Base-by-base conservation (phyloP, 2,113 vertebrate species). In the Actenoides hombroni region DNA sequence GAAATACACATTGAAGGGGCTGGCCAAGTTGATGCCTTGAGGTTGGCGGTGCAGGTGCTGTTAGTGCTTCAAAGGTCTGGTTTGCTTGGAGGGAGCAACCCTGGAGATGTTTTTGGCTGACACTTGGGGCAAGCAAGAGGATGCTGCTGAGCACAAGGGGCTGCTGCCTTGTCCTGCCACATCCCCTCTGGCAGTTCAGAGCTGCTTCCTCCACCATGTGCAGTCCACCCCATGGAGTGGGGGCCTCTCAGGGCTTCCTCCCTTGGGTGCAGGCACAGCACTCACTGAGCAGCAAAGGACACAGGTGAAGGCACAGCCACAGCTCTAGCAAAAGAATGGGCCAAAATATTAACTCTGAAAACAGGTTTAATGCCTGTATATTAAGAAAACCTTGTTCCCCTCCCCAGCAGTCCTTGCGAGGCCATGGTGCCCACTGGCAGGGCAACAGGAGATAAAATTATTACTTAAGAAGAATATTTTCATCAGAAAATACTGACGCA, bases 11-110 rank as follows among this genome's bases (percentile, higher is more conserved):
- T 31, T 39, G 63, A 35, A 76, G 23, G 8, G 15, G 31, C 1
- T 57, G 69, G 48, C 49, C 83, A 56, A 23, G 31, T 40, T 26
- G 64, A 28, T 13, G 39, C 25, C 63, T 70, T 7, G n/a, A 51
- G 57, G 57, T 1, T 37, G 57, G 49, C 0, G 1, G 25, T 28
- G 53, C 57, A 3, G 5, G 37, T 8, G 44, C 18, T 7, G 3
- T 10, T 7, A 40, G 35, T 7, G 33, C 57, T 59, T 16, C 14
- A 31, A 10, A 31, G 14, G 20, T 19, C 33, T 46, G 57, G 18
- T 77, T 46, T 31, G 28, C 57, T 40, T 6, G 29, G 20, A 65
- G 23, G 37, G 33, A 71, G 28, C 11, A 8, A 16, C 44, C 40
- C 53, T 60, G 49, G 29, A 28, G 31, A 74, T 16, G 35, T 8